Base-by-base conservation (phyloP, 2,888 invertebrate species). In the Alentia gelatinosa region DNA sequence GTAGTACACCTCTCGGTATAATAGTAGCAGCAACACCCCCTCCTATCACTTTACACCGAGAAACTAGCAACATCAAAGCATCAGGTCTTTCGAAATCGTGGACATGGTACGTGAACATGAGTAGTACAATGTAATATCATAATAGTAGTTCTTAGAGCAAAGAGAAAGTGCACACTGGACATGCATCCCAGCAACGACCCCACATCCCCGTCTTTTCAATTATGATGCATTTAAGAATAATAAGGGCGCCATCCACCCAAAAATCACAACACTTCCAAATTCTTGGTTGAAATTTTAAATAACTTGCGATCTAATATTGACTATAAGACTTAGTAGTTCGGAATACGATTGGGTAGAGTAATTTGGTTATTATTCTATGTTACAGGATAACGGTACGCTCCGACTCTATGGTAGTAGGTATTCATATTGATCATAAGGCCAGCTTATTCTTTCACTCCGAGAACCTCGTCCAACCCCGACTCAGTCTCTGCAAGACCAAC, bases 401-500 rank as follows among this genome's bases (percentile, higher is more conserved):
- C 23, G 79, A 79, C 35, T 35, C 79, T 39, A 79, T 39, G 79
- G 79, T 79, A 19, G 79, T 79, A 39, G 37, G 39, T 79, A 39
- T 35, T 37, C 19, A 74, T 74, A 74, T 74, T 79, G 79, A 79
- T 79, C 79, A 79, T 79, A 79, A 79, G 79, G 79, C 79, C 79
- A 79, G 79, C 79, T 79, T 79, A 79, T 79, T 79, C 79, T 19
- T 79, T 79, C 37, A 37, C 37, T 79, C 37, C 74, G 5, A 79
- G 79, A 79, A 79, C 37, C 4, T 68, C 33, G 15, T 19, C n/a
- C 37, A 9, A 39, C 79, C 39, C 35, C 79, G 4, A 7, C 79
- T 79, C 68, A 68, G 79, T 79, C 79, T 79, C 79, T 79, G 79
- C 79, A 79, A 9, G 79, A 79, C 79, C 35, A 79, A 79, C 79